These are phyloP conservation scores for Lanius ludovicianus DNA, from an alignment of 2,113 vertebrate genomes.

Conservation along the genomic window DNA sequence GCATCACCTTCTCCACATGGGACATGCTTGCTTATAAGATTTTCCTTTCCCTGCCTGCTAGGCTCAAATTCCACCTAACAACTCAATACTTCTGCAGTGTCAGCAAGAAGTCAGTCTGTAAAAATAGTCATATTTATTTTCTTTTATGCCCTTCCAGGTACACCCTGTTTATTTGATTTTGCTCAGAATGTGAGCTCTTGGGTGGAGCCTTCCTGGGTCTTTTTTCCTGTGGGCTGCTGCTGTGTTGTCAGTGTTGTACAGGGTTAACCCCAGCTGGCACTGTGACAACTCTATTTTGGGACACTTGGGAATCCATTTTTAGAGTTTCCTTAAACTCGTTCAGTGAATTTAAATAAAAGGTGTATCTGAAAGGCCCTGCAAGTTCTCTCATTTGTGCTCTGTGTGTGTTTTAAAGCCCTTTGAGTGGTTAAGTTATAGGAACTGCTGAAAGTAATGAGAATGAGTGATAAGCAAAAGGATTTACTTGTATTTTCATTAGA, in stretches of 20 bases:
- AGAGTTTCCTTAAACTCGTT: neutral
- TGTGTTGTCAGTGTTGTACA: fast-evolving
- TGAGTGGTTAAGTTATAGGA: neutral
- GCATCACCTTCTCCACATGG: neutral
- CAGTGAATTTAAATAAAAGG: neutral
- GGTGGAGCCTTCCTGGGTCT: neutral
- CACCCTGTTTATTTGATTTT: neutral
- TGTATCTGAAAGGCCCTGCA: neutral
- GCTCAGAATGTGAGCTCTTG: neutral
- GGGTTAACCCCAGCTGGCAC: neutral
- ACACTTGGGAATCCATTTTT: neutral
- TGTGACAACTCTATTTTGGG: neutral
- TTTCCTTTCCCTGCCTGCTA: neutral
- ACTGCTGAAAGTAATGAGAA: neutral
- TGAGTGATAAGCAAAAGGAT: conserved; percentile 3
- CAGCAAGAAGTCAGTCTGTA: neutral
- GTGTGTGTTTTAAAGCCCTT: neutral
- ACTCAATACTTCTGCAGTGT: neutral
- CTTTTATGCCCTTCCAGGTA: neutral
- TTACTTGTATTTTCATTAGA: conserved; percentile 31
- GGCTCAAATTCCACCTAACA: neutral
- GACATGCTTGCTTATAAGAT: neutral
- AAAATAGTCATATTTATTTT: neutral
- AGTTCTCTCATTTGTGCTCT: neutral
- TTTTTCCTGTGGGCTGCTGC: neutral